Base-by-base conservation (phyloP, 2,113 vertebrate species). In the Epinephelus moara region DNA sequence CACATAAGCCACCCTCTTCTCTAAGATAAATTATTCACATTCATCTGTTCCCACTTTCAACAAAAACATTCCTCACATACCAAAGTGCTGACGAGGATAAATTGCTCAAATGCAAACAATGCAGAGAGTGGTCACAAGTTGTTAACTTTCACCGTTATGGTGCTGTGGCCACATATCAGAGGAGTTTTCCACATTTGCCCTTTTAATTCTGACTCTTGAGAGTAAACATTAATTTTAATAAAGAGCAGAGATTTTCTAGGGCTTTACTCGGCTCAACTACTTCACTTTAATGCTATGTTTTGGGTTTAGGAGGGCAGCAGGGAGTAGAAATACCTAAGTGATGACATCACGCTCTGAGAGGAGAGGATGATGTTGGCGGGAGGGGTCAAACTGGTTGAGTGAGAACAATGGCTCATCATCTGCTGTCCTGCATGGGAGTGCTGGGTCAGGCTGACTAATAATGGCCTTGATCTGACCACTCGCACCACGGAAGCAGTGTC, bases 51-150 rank as follows among this genome's bases (percentile, higher is more conserved):
- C 64, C 68, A 63, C 75, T 59, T 75, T 56, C 55, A 92, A 91
- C 82, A 90, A 93, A 92, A 91, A 90, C 91, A 95, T 93, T 93
- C 91, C 66, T 78, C 25, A 85, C 86, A 93, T 95, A 90, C 94
- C 91, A 80, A 45, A 82, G 62, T 53, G 71, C 69, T 88, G 78
- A 90, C 66, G 75, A 70, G 66, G 71, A 90, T 59, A 75, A 82
- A 79, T 67, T 56, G 45, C 62, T 73, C 57, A 21, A 80, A 50
- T 71, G 27, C 63, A 84, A 81, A 86, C 80, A 80, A 91, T 75
- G 47, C 78, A 77, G 49, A 77, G 49, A 69, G 73, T 59, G 82
- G 82, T 87, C 81, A 86, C 19, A 37, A 80, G 82, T 66, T 45
- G 67, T 71, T 64, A 64, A 77, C 82, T 84, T 86, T 77, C 63